A percentile compares a stretch with the other conserved stretches of the same genome.
Conservation (phyloP, 2,888 invertebrate species). For the Orchestes rusci region DNA sequence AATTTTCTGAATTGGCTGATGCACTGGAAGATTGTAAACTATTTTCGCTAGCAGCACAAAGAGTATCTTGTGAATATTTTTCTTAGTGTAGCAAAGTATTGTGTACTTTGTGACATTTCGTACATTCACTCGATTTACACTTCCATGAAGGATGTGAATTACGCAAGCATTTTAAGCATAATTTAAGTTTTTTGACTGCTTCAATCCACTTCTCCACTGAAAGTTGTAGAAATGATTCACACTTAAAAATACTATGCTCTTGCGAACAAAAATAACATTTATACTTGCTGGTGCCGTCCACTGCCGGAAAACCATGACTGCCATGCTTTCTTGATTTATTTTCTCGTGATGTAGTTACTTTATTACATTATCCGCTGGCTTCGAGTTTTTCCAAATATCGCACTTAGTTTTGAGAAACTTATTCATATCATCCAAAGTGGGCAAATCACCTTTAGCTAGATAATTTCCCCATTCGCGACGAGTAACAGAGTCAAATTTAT, state of each 20-base stretch:
- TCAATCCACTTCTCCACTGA: slow-evolving; percentile 1
- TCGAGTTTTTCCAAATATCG: slow-evolving; percentile 16
- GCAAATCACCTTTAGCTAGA: slow-evolving; percentile 2
- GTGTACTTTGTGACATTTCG: slow-evolving; percentile 14
- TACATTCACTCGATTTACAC: slow-evolving; percentile 11
- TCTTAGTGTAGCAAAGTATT: slow-evolving; percentile 14
- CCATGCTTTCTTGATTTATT: neutral
- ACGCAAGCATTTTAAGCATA: slow-evolving; percentile 21
- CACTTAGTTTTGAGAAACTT: slow-evolving; percentile 16
- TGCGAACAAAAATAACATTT: slow-evolving; percentile 19
- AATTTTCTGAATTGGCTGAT: neutral
- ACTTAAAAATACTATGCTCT: slow-evolving; percentile 18
- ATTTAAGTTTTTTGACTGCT: slow-evolving; percentile 12
- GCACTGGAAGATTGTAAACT: neutral
- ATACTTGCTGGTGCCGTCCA: neutral
- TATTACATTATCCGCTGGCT: slow-evolving; percentile 1
- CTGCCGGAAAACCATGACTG: neutral
- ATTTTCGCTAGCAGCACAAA: neutral
- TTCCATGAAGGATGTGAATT: slow-evolving; percentile 9
- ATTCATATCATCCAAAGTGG: slow-evolving; percentile 13
- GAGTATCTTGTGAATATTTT: neutral
- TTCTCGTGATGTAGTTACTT: slow-evolving; percentile 1
- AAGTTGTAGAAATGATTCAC: slow-evolving; percentile 14
- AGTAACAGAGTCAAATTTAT: slow-evolving; percentile 10
- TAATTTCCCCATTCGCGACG: slow-evolving; percentile 15